Conservation (phyloP, 2,888 invertebrate genomes). For the Lagria hirta region DNA sequence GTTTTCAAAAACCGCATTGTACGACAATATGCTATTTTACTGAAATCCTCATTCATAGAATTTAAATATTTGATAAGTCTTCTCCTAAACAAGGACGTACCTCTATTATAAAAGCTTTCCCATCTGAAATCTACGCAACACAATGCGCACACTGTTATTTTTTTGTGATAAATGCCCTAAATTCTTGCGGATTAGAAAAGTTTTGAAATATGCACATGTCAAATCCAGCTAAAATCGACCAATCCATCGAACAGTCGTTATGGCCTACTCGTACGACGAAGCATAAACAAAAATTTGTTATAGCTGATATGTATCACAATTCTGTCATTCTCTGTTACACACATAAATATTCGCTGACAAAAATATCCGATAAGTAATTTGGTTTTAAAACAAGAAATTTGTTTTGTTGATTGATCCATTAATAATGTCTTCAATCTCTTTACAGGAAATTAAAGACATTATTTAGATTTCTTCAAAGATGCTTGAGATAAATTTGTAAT, state of each 20-base stretch:
- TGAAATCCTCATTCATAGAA: constrained; percentile 26
- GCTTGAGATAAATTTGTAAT: too few relatives aligned
- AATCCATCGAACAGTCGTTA: constrained; percentile 27
- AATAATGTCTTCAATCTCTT: too few relatives aligned
- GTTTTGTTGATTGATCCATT: too few relatives aligned
- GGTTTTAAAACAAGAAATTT: constrained; percentile 13
- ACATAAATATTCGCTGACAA: constrained; percentile 32
- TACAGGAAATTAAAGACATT: too few relatives aligned
- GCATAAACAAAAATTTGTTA: constrained; percentile 32
- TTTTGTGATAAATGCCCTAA: background rate
- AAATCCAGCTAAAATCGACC: constrained; percentile 6
- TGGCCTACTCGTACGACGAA: constrained; percentile 31
- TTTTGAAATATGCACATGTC: constrained; percentile 9
- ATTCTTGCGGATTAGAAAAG: constrained; percentile 10
- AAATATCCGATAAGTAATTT: constrained; percentile 24
- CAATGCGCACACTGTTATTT: background rate
- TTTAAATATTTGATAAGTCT: constrained; percentile 30
- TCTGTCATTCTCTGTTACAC: constrained; percentile 30
- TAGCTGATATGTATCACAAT: constrained; percentile 33
- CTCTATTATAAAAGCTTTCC: constrained; percentile 16
- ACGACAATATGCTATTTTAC: constrained; percentile 27
- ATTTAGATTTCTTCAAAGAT: too few relatives aligned
- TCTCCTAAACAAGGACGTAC: constrained; percentile 19
- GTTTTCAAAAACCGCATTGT: constrained; percentile 31
- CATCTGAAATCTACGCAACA: too few relatives aligned